Percentiles rank a stretch among this genome's conserved stretches.
Evolutionary conservation across 2,888 invertebrate species (phyloP).

Genomic region (Muscina levida): DNA sequence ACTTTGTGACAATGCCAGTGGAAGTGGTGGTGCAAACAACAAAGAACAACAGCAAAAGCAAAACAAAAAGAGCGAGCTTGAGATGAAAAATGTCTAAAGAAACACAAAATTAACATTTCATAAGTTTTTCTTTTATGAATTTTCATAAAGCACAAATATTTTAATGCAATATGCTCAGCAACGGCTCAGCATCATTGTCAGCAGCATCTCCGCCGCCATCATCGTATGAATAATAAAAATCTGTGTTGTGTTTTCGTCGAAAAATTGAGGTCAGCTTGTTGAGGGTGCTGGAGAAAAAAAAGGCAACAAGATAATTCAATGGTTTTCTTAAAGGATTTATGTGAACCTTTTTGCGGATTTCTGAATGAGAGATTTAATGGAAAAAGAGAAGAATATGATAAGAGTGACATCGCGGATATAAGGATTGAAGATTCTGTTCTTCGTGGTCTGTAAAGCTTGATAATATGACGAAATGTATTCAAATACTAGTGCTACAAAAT

Average conservation of each 20-base stretch:
- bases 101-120: conserved; percentile 45
- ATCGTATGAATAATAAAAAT: conserved; percentile 47
- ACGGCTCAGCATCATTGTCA: conserved; percentile 33
- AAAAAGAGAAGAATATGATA: too few relatives aligned
- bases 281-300: neutral
- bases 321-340: neutral
- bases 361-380: too few relatives aligned
- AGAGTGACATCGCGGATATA: too few relatives aligned
- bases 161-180: conserved; percentile 18
- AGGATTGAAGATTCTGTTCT: too few relatives aligned
- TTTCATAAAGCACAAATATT: conserved; percentile 30
- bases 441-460: too few relatives aligned
- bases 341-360: too few relatives aligned
- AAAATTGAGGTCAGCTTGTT: conserved; percentile 8
- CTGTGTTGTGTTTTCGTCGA: conserved; percentile 26
- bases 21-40: neutral
- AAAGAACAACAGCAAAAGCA: neutral
- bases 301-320: neutral
- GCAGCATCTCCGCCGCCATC: too few relatives aligned
- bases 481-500: too few relatives aligned
- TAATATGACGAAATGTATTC: too few relatives aligned
- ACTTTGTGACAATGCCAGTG: conserved; percentile 34
- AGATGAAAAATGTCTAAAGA: neutral
- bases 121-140: conserved; percentile 52
- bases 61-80: neutral